Evolutionary conservation across 2,113 vertebrate species (phyloP).

Genomic region (Boulengeromyrus knoepffleri): DNA sequence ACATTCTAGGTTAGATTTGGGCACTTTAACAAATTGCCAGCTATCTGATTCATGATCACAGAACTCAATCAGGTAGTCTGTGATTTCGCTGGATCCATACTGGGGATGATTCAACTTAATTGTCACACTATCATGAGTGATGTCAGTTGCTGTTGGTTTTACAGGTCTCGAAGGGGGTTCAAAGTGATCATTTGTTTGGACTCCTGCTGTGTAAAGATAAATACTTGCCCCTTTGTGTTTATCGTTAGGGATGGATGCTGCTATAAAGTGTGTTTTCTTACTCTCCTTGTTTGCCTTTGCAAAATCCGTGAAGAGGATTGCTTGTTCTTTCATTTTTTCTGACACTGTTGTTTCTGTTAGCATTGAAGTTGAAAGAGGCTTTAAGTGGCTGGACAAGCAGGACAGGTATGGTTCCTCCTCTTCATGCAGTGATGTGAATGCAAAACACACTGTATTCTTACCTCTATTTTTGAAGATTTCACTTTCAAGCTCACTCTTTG

Average conservation of each 20-base stretch:
- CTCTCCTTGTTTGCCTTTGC: too few relatives aligned
- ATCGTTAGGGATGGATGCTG: too few relatives aligned
- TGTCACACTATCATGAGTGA: neutral
- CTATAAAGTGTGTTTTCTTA: too few relatives aligned
- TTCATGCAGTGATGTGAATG: neutral
- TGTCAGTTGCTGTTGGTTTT: neutral
- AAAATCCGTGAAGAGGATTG: too few relatives aligned
- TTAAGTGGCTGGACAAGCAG: neutral
- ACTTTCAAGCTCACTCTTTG: constrained; percentile 6
- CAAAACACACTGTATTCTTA: neutral
- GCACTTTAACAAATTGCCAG: neutral
- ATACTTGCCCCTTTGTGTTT: neutral
- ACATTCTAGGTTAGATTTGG: too few relatives aligned
- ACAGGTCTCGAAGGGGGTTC: neutral
- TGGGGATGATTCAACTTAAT: neutral
- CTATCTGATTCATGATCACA: neutral
- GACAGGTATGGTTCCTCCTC: neutral
- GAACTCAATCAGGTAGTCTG: neutral
- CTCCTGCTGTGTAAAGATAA: neutral
- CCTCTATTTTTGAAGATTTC: neutral
- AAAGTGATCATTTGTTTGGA: neutral
- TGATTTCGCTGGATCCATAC: neutral
- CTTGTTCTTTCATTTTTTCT: too few relatives aligned
- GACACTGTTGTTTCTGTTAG: neutral
- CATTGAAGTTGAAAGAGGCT: neutral